Evolutionary conservation across 2,888 invertebrate genomes (phyloP).

Genomic region (Trichogramma dendrolimi): DNA sequence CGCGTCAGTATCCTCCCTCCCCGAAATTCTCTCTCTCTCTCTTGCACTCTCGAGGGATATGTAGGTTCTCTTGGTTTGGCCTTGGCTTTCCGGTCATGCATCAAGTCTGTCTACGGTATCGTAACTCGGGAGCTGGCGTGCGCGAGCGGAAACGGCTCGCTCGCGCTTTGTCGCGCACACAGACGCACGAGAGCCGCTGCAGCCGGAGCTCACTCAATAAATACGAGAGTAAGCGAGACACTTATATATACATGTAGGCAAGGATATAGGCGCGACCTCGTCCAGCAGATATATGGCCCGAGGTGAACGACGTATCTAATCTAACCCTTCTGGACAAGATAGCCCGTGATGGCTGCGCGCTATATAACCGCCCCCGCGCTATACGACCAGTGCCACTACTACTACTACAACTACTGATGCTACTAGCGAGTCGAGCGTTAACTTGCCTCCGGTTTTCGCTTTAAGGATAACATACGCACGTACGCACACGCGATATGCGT

Average conservation of each 20-base stretch:
- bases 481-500: background rate
- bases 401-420: no score
- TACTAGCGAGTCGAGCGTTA: conserved; percentile 4
- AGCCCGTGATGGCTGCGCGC: conserved; percentile 40
- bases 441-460: conserved; percentile 19
- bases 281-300: conserved; percentile 45
- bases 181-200: conserved; percentile 8
- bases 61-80: no score
- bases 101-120: background rate
- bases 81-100: background rate
- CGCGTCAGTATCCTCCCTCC: conserved; percentile 33
- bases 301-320: conserved; percentile 50
- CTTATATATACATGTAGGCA: background rate
- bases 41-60: background rate
- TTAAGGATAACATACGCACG: background rate
- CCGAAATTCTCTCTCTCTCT: conserved; percentile 45
- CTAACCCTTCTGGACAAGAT: conserved; percentile 50
- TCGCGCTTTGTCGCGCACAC: conserved; percentile 25
- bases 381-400: no score
- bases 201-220: conserved; percentile 28
- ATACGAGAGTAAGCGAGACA: conserved; percentile 34
- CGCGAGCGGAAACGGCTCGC: conserved; percentile 20
- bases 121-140: conserved; percentile 1
- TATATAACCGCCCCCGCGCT: conserved; percentile 6
- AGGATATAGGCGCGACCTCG: conserved; percentile 22